Evolutionary conservation across 1,140 invertebrate genomes (phyloP).

Genomic region (Atta texana): DNA sequence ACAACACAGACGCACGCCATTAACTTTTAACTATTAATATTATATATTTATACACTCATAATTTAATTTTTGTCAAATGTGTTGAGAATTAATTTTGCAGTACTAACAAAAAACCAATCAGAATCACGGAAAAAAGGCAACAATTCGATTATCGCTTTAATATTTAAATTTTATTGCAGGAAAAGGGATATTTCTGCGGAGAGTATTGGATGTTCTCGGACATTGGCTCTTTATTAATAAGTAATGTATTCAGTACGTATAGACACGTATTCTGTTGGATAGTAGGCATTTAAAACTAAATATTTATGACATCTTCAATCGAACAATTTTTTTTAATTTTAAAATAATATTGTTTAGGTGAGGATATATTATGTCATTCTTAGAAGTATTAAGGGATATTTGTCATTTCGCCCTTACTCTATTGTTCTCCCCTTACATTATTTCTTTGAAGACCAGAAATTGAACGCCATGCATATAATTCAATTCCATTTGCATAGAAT

Average conservation of each 20-base stretch:
- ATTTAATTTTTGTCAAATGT: too few relatives aligned
- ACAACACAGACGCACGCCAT: too few relatives aligned
- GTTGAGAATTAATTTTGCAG: too few relatives aligned
- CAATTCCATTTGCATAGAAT: slow-evolving; percentile 22
- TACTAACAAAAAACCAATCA: background rate
- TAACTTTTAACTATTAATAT: too few relatives aligned
- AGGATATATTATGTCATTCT: background rate
- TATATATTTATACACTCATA: too few relatives aligned
- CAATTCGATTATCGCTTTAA: background rate
- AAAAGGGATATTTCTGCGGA: background rate
- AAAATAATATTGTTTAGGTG: background rate
- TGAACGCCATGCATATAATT: background rate
- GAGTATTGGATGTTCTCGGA: background rate
- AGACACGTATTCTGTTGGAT: background rate
- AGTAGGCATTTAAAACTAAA: background rate
- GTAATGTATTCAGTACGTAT: background rate
- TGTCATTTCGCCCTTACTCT: background rate
- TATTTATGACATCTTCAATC: background rate
- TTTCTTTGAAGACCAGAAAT: background rate
- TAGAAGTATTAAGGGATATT: background rate
- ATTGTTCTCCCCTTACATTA: background rate
- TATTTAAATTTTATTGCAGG: background rate
- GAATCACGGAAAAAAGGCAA: background rate
- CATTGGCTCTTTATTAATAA: background rate
- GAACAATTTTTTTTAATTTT: slow-evolving; percentile 3